Evolutionary conservation across 1,140 invertebrate genomes (phyloP).

Genomic region (Dendroctonus valens): DNA sequence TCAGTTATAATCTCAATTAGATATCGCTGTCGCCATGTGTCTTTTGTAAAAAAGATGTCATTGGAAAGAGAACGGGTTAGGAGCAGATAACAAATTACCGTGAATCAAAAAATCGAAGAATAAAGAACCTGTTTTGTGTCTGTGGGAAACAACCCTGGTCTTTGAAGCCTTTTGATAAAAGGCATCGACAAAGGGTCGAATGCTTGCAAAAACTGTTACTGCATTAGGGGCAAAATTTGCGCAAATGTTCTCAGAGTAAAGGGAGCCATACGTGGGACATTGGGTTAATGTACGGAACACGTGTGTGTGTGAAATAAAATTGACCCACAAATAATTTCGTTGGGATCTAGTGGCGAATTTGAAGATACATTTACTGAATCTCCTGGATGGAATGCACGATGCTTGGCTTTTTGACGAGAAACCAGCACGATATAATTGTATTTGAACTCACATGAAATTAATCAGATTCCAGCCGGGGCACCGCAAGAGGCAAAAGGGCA

Average conservation of each 20-base stretch:
- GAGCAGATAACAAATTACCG: slow-evolving; percentile 27
- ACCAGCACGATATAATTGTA: neutral
- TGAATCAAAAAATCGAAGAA: slow-evolving; percentile 24
- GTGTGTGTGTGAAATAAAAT: too few relatives aligned
- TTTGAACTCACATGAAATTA: slow-evolving; percentile 2
- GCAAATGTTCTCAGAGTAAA: slow-evolving; percentile 11
- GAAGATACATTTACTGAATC: slow-evolving; percentile 10
- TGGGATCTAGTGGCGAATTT: neutral
- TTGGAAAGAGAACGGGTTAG: slow-evolving; percentile 13
- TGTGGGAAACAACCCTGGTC: slow-evolving; percentile 15
- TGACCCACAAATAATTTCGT: too few relatives aligned
- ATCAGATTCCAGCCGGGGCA: slow-evolving; percentile 26
- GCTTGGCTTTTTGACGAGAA: neutral
- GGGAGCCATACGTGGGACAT: neutral
- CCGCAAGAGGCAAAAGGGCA: slow-evolving; percentile 35
- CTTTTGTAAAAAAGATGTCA: slow-evolving; percentile 5
- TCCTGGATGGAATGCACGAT: slow-evolving; percentile 3
- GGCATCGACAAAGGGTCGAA: slow-evolving; percentile 10
- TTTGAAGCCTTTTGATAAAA: slow-evolving; percentile 6
- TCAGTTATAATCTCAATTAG: too few relatives aligned
- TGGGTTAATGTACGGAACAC: too few relatives aligned
- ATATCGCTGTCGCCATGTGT: neutral
- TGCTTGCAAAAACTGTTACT: slow-evolving; percentile 19
- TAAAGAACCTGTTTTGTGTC: slow-evolving; percentile 13
- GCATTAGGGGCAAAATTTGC: slow-evolving; percentile 9